A percentile compares a stretch with the other conserved stretches of the same genome.
These are phyloP conservation scores for Eretmochelys imbricata DNA, from an alignment of 2,113 vertebrate species.

Conservation along the genomic window DNA sequence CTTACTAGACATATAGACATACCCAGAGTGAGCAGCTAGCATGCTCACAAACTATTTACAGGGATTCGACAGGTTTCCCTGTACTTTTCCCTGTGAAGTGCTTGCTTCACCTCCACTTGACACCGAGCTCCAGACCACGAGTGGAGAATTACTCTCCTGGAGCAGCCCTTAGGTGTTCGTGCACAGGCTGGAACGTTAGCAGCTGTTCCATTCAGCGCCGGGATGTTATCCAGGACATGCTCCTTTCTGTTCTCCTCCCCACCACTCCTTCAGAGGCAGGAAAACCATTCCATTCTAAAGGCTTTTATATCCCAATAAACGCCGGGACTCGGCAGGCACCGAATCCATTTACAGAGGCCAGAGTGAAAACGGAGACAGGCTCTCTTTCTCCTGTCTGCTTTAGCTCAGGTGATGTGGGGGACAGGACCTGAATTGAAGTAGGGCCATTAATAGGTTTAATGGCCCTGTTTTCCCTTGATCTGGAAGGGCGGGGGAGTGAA, in stretches of 20 bases:
- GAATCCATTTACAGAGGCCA: neutral
- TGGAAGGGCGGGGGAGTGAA: neutral
- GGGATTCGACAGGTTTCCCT: neutral
- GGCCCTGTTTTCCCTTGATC: neutral
- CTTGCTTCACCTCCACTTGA: neutral
- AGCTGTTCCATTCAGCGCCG: neutral
- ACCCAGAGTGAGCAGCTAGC: neutral
- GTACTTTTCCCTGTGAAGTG: neutral
- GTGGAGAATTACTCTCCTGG: neutral
- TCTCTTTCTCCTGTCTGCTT: neutral
- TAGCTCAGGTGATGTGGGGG: neutral
- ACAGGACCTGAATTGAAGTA: neutral
- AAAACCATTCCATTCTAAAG: neutral
- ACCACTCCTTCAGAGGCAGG: neutral
- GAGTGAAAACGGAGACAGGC: neutral
- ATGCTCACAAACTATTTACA: neutral
- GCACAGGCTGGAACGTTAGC: neutral
- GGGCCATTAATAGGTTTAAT: neutral
- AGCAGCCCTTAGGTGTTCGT: neutral
- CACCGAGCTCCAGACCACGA: neutral
- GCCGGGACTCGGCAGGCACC: neutral
- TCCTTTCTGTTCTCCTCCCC: neutral
- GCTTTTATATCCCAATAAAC: constrained; percentile 23
- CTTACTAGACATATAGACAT: neutral
- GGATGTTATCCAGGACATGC: neutral